Conservation (phyloP, 35 echinoderm and acorn worm genomes). For the Chiridota heheva region DNA sequence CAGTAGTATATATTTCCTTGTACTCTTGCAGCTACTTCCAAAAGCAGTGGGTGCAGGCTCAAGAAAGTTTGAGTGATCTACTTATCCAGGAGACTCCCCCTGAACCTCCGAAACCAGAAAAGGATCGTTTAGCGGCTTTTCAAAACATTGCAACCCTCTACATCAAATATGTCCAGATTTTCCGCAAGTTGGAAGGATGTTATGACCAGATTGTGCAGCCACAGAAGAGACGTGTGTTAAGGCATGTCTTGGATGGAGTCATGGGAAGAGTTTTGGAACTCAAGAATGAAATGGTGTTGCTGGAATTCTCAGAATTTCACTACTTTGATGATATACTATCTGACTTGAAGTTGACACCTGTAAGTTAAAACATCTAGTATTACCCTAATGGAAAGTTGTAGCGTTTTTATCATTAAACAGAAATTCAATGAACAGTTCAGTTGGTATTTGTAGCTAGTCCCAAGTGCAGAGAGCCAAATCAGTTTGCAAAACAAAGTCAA, state of each 20-base stretch:
- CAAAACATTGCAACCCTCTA: slow-evolving; percentile 96
- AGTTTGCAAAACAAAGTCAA: too few relatives aligned
- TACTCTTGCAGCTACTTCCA: slow-evolving; percentile 75
- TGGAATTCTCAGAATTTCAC: slow-evolving; percentile 96
- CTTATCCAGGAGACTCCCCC: slow-evolving; percentile 75
- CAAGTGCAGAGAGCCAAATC: too few relatives aligned
- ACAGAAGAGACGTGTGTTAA: slow-evolving; percentile 86
- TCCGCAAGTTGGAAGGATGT: slow-evolving; percentile 89
- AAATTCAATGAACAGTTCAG: too few relatives aligned
- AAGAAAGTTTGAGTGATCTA: slow-evolving; percentile 85
- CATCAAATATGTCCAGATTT: slow-evolving; percentile 97
- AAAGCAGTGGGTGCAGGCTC: slow-evolving; percentile 91
- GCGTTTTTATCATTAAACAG: too few relatives aligned
- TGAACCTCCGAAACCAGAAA: slow-evolving; percentile 92
- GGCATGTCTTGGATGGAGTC: slow-evolving; percentile 91
- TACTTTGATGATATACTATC: slow-evolving; percentile 99
- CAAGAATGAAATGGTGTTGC: slow-evolving; percentile 97
- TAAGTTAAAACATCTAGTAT: slow-evolving; percentile 48
- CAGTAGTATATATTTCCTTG: too few relatives aligned
- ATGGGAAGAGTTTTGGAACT: slow-evolving; percentile 93
- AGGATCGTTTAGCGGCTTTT: slow-evolving; percentile 89
- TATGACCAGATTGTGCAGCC: slow-evolving; percentile 98
- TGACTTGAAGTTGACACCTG: slow-evolving; percentile 94
- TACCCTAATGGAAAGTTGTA: not conserved
- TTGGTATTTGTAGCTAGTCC: too few relatives aligned